These are phyloP conservation scores for Anolis carolinensis DNA, from an alignment of 2,113 vertebrate species.

Conservation along the genomic window DNA sequence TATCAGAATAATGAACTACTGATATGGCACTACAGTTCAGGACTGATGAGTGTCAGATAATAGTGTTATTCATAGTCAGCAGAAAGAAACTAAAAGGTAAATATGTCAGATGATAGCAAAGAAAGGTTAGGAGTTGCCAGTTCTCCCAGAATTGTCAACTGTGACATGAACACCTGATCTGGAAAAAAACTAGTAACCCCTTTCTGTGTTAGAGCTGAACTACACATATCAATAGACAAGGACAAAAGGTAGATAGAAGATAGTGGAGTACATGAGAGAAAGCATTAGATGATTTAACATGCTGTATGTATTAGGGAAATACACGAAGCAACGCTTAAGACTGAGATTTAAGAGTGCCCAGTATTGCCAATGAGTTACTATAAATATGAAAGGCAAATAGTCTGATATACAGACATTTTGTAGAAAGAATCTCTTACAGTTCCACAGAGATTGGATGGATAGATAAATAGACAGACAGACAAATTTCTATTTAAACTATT, in stretches of 20 bases:
- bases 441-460: neutral
- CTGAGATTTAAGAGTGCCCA: neutral
- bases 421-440: neutral
- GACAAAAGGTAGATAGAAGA: neutral
- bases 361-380: neutral
- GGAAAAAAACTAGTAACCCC: conserved; percentile 25
- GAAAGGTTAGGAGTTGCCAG: conserved; percentile 28
- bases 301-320: neutral
- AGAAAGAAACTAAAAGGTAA: conserved; percentile 37
- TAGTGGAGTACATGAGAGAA: neutral
- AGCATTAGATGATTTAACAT: neutral
- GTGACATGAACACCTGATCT: neutral
- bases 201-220: neutral
- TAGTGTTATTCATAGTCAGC: conserved; percentile 26
- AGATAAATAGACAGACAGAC: too few relatives aligned
- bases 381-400: neutral
- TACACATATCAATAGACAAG: neutral
- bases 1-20: conserved; percentile 27
- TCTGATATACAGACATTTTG: neutral
- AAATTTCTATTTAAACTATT: neutral
- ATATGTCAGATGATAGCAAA: neutral
- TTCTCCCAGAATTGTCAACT: conserved; percentile 18
- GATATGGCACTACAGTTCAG: conserved; percentile 28
- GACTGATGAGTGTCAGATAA: neutral
- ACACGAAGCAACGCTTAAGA: neutral